Percentiles rank a stretch among this genome's conserved stretches.
Evolutionary conservation across 2,113 vertebrate genomes (phyloP).

Genomic region (Neolamprologus variostigma): DNA sequence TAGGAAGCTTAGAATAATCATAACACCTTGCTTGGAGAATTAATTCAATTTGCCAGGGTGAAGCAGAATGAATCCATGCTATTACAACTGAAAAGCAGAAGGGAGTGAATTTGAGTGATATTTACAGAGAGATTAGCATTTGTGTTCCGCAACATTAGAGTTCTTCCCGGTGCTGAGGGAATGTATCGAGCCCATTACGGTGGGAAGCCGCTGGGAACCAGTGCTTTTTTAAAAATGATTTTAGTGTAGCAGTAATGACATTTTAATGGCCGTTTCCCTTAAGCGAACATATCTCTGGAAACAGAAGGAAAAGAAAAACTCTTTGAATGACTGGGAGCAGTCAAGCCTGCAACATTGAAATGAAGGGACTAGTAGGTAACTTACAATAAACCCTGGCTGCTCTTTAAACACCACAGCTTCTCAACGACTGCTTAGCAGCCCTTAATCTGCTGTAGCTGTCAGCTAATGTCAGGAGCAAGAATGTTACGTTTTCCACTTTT

Average conservation of each 20-base stretch:
- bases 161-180: conserved; percentile 38
- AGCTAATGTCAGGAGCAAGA: conserved; percentile 18
- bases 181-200: conserved; percentile 55
- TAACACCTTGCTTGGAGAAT: conserved; percentile 46
- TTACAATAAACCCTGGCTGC: conserved; percentile 45
- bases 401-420: conserved; percentile 44
- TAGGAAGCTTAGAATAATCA: conserved; percentile 33
- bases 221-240: conserved; percentile 61
- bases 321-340: conserved; percentile 49
- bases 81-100: conserved; percentile 33
- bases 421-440: conserved; percentile 38
- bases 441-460: conserved; percentile 41
- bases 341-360: conserved; percentile 47
- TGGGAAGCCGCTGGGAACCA: conserved; percentile 49
- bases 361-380: conserved; percentile 33
- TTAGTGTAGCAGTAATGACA: conserved; percentile 59
- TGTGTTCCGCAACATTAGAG: conserved; percentile 66
- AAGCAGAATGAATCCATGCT: conserved; percentile 28
- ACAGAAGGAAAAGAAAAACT: conserved; percentile 16
- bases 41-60: conserved; percentile 46
- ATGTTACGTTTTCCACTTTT: neutral
- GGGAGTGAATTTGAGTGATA: conserved; percentile 54
- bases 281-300: conserved; percentile 62
- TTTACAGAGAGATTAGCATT: conserved; percentile 68
- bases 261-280: conserved; percentile 68